Percentiles rank a stretch among this genome's conserved stretches.
These are phyloP conservation scores for Polydrusus tereticollis DNA, from an alignment of 2,888 invertebrate species.

Conservation along the genomic window DNA sequence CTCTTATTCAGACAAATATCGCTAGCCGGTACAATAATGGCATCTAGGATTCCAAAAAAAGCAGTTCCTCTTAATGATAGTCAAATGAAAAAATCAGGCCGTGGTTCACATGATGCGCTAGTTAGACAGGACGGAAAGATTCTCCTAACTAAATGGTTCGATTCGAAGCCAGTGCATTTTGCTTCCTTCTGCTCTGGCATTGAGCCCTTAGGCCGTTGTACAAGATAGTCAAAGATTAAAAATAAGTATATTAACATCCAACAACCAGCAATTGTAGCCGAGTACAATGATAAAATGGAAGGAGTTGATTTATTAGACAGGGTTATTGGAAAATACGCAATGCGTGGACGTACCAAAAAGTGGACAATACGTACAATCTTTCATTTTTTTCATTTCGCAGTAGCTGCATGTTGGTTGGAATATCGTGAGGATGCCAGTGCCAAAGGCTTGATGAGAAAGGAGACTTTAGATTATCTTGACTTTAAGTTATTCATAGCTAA, in stretches of 20 bases:
- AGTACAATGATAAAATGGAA: constrained; percentile 29
- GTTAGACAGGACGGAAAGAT: neutral
- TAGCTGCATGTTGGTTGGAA: neutral
- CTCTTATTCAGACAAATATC: too few species aligned
- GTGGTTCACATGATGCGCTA: constrained; percentile 14
- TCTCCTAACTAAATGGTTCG: constrained; percentile 37
- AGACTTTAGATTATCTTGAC: too few species aligned
- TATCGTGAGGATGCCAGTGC: too few species aligned
- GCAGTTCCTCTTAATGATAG: neutral
- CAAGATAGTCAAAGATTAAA: constrained; percentile 18
- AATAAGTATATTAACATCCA: constrained; percentile 26
- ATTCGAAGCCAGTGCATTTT: constrained; percentile 30
- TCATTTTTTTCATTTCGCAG: neutral
- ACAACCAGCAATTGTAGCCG: constrained; percentile 16
- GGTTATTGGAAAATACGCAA: constrained; percentile 22
- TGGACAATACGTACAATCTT: constrained; percentile 8
- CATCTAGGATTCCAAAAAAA: constrained; percentile 11
- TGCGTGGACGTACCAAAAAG: neutral
- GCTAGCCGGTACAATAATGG: constrained; percentile 38
- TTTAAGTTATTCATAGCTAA: too few species aligned
- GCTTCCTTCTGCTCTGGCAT: constrained; percentile 24
- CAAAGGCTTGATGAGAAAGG: too few species aligned
- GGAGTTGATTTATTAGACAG: constrained; percentile 35
- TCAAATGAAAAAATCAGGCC: constrained; percentile 18
- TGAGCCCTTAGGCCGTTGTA: constrained; percentile 21